Conservation (phyloP, 2,888 invertebrate species). For the Leptopterna dolabrata region DNA sequence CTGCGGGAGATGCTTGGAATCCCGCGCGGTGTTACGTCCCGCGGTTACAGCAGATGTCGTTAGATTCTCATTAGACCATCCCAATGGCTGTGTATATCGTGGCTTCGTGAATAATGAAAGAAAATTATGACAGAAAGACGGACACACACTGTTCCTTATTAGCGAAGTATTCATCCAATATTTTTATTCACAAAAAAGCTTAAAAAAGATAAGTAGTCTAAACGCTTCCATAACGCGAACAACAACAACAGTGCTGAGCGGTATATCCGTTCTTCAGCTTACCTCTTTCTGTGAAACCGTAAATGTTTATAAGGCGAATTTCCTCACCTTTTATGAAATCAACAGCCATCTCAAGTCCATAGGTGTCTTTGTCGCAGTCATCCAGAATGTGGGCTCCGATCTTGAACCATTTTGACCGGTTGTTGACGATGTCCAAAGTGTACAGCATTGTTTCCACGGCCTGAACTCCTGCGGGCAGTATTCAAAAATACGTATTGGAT, state of each 20-base stretch:
- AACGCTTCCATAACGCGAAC: no score
- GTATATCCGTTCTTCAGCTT: no score
- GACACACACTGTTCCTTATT: no score
- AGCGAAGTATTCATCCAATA: no score
- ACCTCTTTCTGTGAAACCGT: no score
- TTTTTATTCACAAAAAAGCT: no score
- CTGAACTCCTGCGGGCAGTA: conserved; percentile 56
- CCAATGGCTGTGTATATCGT: not conserved
- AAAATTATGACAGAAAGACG: not conserved
- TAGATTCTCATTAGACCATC: not conserved
- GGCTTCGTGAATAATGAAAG: not conserved
- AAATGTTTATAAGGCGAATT: no score
- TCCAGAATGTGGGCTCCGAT: conserved; percentile 90
- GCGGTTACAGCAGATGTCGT: not conserved
- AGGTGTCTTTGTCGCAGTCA: conserved; percentile 95
- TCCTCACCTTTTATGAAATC: conserved; percentile 93
- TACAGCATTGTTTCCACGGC: conserved; percentile 62
- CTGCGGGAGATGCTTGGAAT: not conserved
- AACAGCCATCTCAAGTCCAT: conserved; percentile 94
- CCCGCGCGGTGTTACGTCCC: not conserved
- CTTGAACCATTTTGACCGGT: conserved; percentile 68
- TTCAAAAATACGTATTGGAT: not conserved
- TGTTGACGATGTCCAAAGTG: conserved; percentile 61
- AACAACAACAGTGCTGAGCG: no score
- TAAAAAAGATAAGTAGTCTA: no score